Conservation (phyloP, 2,113 vertebrate genomes). For the Rhinolophus sinicus region DNA sequence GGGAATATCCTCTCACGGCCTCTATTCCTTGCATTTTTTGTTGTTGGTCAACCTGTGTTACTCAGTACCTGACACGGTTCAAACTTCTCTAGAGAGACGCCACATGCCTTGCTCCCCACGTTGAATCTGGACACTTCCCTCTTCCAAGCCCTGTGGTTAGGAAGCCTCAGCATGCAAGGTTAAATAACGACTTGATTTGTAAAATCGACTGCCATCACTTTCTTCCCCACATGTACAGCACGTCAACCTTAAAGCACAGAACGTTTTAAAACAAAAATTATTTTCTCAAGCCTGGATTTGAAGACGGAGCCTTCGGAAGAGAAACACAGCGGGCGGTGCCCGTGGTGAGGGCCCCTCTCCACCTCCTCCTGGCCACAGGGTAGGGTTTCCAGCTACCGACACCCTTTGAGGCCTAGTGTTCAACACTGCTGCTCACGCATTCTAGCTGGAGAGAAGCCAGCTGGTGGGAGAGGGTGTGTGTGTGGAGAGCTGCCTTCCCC, state of each 20-base stretch:
- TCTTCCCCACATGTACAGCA: background rate
- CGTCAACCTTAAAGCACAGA: background rate
- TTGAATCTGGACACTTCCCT: background rate
- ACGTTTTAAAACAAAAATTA: background rate
- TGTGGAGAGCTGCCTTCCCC: background rate
- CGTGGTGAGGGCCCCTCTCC: background rate
- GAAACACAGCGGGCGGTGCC: background rate
- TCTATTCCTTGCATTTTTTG: background rate
- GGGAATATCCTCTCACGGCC: background rate
- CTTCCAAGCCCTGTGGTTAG: background rate
- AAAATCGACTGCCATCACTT: background rate
- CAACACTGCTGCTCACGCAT: conserved; percentile 7
- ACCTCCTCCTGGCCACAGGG: background rate
- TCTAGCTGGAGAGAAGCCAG: conserved; percentile 39
- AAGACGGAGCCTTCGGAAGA: conserved; percentile 2
- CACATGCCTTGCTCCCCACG: background rate
- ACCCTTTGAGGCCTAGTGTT: background rate
- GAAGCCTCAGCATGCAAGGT: background rate
- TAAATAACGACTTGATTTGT: background rate
- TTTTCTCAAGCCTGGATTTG: background rate
- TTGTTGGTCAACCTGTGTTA: background rate
- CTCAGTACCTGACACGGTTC: background rate
- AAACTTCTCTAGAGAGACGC: background rate
- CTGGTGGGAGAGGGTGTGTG: background rate
- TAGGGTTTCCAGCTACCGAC: conserved; percentile 52